Percentiles rank a stretch among this genome's conserved stretches.
Conservation (phyloP, 2,797 vertebrate species). For the Lepus townsendii region DNA sequence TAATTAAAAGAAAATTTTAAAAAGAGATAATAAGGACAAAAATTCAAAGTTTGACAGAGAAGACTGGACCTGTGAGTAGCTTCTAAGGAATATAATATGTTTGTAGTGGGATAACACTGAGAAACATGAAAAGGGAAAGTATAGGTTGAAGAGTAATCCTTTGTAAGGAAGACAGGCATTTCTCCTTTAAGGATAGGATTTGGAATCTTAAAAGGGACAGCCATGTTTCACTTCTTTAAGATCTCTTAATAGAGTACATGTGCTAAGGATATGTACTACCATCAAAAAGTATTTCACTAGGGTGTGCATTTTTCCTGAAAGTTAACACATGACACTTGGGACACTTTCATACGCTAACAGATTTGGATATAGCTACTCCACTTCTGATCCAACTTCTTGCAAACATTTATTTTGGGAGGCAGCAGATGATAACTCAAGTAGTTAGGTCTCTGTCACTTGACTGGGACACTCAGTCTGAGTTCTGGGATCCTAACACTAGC, state of each 20-base stretch:
- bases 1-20: no score
- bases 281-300: not conserved
- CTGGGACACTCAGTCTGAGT: no score
- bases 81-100: not conserved
- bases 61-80: not conserved
- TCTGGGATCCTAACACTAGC: no score
- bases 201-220: not conserved
- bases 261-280: not conserved
- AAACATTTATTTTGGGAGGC: no score
- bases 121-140: not conserved
- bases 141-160: not conserved
- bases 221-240: not conserved
- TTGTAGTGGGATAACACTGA: not conserved
- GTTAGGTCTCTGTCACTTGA: no score
- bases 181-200: not conserved
- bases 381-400: no score
- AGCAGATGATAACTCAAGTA: no score
- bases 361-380: no score
- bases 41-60: conserved; percentile 6
- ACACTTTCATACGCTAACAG: no score
- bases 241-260: not conserved
- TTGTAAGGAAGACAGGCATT: not conserved
- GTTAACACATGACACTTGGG: no score
- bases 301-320: no score
- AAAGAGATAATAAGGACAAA: not conserved